A percentile compares a stretch with the other conserved stretches of the same genome.
Conservation (phyloP, 2,797 vertebrate species). For the Austrolebias charrua region DNA sequence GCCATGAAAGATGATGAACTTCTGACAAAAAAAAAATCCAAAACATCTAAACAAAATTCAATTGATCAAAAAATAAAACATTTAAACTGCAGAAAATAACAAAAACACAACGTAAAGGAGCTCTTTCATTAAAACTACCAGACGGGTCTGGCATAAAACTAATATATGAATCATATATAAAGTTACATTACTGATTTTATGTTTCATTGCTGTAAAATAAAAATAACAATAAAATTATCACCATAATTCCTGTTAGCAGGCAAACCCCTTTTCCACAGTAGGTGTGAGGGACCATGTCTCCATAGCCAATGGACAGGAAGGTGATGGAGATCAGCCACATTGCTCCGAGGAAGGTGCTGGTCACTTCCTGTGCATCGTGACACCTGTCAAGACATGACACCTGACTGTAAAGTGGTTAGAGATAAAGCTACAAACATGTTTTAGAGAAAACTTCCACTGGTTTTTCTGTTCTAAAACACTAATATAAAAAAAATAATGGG, state of each 20-base stretch:
- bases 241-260: conserved; percentile 97
- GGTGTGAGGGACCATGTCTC: conserved; percentile 97
- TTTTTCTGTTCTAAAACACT: no score
- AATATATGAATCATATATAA: background rate
- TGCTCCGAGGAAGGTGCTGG: conserved; percentile 97
- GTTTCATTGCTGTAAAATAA: background rate
- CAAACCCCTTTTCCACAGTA: conserved; percentile 98
- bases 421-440: background rate
- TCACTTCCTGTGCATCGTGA: conserved; percentile 96
- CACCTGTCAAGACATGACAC: conserved; percentile 80
- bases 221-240: conserved; percentile 43
- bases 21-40: background rate
- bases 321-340: conserved; percentile 99
- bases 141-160: background rate
- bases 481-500: background rate
- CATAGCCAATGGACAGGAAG: conserved; percentile 97
- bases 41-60: background rate
- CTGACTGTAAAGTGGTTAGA: conserved; percentile 10
- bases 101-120: no score
- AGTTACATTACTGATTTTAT: background rate
- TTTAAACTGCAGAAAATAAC: no score
- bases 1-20: background rate
- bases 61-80: background rate
- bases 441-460: no score
- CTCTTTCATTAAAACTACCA: no score